Base-by-base conservation (phyloP, 2,888 invertebrate genomes). In the Fissipunctia ypsillon region DNA sequence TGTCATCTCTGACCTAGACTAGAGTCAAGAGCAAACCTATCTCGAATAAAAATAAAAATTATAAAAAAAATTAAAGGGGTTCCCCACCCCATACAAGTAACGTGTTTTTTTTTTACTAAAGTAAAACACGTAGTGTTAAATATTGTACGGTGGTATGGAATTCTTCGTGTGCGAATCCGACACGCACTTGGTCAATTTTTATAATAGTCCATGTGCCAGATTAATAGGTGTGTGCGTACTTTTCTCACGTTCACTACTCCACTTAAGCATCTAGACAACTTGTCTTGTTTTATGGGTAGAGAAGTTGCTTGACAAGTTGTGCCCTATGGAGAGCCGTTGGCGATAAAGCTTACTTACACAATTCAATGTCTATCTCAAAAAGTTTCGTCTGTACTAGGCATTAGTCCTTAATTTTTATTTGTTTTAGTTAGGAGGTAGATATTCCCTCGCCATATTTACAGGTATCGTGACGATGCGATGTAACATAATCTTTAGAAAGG, bases 401-500 rank as follows among this genome's bases (percentile, higher is more conserved):
- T 41, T 48, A 66, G 41, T 48, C 43, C 16, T 7, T 22, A 22
- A 43, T 38, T 66, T 59, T 31, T 66, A 45, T 74, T 52, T 19
- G 5, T 22, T 38, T n/a, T 28, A 56, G 22, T 38, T 22, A 67
- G 59, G 16, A 75, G 52, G 73, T 67, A 41, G 28, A 22, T 54
- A 52, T 25, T 78, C 31, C 59, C 19, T 50, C 22, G 52, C 66
- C 41, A 61, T 63, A n/a, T 61, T 66, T 56, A 38, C 76, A 71
- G 65, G 76, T 80, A 41, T 57, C 38, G 50, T 43, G 64, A 31
- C 56, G 63, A 56, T 63, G 45, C 6, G 28, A 60, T 68, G 68
- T 71, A 80, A 80, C 60, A 68, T 76, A 71, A 80, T 76, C 68
- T 80, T 65, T 57, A 63, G 35, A 80, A 63, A 76, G 81, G 76